These are phyloP conservation scores for Plectrocnemia conspersa DNA, from an alignment of 1,140 invertebrate species.

Conservation along the genomic window DNA sequence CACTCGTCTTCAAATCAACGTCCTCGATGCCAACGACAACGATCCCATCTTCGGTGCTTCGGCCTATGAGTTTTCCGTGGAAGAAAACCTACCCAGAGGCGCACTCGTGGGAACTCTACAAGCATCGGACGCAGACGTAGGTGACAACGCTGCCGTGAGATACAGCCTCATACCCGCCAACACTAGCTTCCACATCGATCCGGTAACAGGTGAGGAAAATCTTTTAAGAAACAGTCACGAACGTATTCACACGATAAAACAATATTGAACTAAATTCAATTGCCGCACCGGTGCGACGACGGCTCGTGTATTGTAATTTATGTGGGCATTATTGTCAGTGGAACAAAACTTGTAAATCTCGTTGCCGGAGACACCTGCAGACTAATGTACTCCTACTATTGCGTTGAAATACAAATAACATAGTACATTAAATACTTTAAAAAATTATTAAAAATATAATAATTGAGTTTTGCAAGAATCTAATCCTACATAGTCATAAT, in stretches of 20 bases:
- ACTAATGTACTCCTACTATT: conserved; percentile 12
- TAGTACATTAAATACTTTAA: too few relatives aligned
- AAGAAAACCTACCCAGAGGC: conserved; percentile 81
- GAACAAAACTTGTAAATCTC: conserved; percentile 15
- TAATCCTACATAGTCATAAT: too few relatives aligned
- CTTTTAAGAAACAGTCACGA: conserved; percentile 4
- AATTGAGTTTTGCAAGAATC: too few relatives aligned
- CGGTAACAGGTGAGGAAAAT: conserved; percentile 66
- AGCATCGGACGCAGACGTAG: conserved; percentile 80
- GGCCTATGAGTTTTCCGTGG: conserved; percentile 74
- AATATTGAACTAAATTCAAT: not conserved
- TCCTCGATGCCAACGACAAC: conserved; percentile 94
- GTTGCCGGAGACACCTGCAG: conserved; percentile 15
- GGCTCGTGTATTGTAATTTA: conserved; percentile 17
- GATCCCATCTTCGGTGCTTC: conserved; percentile 72
- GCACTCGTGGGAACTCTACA: conserved; percentile 69
- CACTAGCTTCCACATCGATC: conserved; percentile 79
- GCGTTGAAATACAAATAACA: not conserved
- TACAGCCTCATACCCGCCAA: conserved; percentile 77
- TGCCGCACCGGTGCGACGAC: too few relatives aligned
- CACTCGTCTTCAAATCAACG: conserved; percentile 70
- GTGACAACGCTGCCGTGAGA: conserved; percentile 75
- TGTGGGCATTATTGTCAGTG: conserved; percentile 18
- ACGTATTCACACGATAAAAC: conserved; percentile 11
- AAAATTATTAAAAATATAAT: too few relatives aligned